phyloP scores from a whole-genome alignment of 2,888 invertebrate species.

The Crematogaster levior region DNA sequence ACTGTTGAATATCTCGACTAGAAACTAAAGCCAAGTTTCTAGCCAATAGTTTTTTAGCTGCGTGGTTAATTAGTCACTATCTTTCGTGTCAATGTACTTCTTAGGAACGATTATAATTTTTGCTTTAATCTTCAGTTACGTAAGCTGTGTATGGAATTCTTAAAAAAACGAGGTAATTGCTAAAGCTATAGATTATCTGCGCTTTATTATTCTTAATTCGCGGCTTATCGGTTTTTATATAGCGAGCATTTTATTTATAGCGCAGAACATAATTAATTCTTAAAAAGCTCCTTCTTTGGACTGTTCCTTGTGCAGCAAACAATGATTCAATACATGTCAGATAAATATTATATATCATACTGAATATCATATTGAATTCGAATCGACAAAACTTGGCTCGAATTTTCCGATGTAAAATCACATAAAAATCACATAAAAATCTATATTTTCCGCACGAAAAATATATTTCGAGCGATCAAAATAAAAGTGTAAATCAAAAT shows the following conservation, averaged over 20 bases:
- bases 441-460: background rate
- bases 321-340: constrained; percentile 12
- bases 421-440: background rate
- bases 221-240: constrained; percentile 59
- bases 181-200: constrained; percentile 22
- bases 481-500: background rate
- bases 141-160: background rate
- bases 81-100: constrained; percentile 18
- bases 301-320: constrained; percentile 43
- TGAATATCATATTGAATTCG: constrained; percentile 51
- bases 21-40: background rate
- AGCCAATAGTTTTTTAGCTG: background rate
- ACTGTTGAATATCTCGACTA: constrained; percentile 2
- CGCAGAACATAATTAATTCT: constrained; percentile 40
- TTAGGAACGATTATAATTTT: background rate
- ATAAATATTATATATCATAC: constrained; percentile 44
- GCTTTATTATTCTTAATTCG: constrained; percentile 54
- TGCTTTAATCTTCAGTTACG: background rate
- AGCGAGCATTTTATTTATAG: constrained; percentile 33
- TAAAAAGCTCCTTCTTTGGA: constrained; percentile 50
- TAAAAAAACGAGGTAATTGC: background rate
- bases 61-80: background rate
- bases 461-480: background rate
- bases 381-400: constrained; percentile 46
- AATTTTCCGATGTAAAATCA: constrained; percentile 30